Conservation (phyloP, 2,797 vertebrate species). For the Amphiprion clarkii region DNA sequence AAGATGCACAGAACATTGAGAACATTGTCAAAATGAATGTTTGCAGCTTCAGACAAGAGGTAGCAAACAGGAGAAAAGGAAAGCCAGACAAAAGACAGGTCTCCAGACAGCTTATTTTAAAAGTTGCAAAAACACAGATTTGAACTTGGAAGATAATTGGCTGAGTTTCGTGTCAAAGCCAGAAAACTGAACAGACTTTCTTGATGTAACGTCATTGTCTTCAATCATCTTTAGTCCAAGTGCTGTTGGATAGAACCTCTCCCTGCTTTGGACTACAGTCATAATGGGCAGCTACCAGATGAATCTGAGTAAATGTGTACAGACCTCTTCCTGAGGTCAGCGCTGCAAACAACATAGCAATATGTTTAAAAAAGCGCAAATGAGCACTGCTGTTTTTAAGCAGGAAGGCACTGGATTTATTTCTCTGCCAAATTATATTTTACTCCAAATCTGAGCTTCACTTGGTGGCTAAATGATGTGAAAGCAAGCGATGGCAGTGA, state of each 20-base stretch:
- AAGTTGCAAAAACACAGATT: background rate
- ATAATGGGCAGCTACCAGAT: background rate
- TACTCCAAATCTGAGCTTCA: conserved; percentile 41
- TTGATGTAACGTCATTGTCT: background rate
- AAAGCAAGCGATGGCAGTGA: conserved; percentile 46
- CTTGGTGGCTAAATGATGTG: conserved; percentile 48
- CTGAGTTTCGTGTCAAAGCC: background rate
- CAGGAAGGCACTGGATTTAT: conserved; percentile 8
- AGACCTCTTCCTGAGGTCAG: background rate
- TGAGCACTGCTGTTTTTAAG: background rate
- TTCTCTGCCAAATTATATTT: conserved; percentile 29
- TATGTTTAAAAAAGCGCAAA: background rate
- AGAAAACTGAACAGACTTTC: background rate
- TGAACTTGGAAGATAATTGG: background rate
- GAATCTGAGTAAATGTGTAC: background rate
- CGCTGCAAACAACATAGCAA: conserved; percentile 8
- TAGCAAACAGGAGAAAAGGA: background rate
- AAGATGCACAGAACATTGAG: too few species aligned
- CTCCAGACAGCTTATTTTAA: background rate
- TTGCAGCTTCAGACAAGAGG: background rate
- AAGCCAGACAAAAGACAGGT: background rate
- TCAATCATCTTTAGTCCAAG: background rate
- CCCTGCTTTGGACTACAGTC: conserved; percentile 1
- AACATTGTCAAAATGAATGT: background rate
- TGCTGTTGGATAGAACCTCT: background rate